Percentiles rank a stretch among this genome's conserved stretches.
phyloP scores from a whole-genome alignment of 2,888 invertebrate species.

The Sphaerophoria rueppellii region DNA sequence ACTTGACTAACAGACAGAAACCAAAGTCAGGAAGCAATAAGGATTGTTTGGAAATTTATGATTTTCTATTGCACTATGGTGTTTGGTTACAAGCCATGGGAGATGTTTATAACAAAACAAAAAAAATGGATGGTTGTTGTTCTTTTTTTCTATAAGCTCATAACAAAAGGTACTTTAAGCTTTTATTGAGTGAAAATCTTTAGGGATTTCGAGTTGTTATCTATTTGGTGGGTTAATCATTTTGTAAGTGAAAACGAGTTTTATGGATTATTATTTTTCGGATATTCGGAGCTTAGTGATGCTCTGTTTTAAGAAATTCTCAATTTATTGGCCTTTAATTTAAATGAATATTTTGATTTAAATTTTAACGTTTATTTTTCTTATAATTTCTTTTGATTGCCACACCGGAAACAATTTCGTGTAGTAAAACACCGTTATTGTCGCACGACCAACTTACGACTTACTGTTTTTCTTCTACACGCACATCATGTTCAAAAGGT shows the following conservation, averaged over 20 bases:
- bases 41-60: constrained; percentile 70
- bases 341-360: too few species aligned
- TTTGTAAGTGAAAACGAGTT: background rate
- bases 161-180: constrained; percentile 9
- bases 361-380: too few species aligned
- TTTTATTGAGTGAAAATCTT: constrained; percentile 26
- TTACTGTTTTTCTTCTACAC: too few species aligned
- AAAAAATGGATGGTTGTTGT: constrained; percentile 14
- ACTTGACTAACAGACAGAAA: background rate
- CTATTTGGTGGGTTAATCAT: constrained; percentile 7
- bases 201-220: constrained; percentile 12
- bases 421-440: too few species aligned
- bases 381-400: too few species aligned
- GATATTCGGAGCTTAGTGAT: too few species aligned
- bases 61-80: constrained; percentile 31
- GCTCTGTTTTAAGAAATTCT: too few species aligned
- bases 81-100: background rate
- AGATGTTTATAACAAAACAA: constrained; percentile 3
- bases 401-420: too few species aligned
- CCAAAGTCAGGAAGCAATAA: constrained; percentile 56
- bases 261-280: too few species aligned
- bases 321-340: too few species aligned
- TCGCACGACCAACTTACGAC: too few species aligned
- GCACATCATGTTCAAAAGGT: too few species aligned
- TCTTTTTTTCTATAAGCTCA: constrained; percentile 17